These are phyloP conservation scores for Drosophila teissieri DNA, from an alignment of 1,140 invertebrate species.

Conservation along the genomic window DNA sequence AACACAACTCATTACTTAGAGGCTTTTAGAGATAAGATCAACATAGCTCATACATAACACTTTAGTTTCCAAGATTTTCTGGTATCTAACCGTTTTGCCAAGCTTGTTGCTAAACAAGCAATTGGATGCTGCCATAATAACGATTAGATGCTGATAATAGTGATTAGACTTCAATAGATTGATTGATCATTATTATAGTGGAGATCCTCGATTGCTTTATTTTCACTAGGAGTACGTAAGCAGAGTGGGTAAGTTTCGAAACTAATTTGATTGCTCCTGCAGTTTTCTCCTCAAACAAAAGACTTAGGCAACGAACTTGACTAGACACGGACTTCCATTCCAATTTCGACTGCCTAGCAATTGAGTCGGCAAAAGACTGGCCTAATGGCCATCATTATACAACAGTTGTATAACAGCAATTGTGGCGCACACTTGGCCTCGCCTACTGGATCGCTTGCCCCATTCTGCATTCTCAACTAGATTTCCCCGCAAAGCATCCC, in stretches of 20 bases:
- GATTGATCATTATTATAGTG: slow-evolving; percentile 4
- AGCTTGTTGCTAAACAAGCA: too few species aligned
- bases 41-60: neutral
- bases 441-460: slow-evolving; percentile 11
- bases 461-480: slow-evolving; percentile 35
- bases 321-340: slow-evolving; percentile 13
- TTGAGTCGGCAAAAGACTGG: slow-evolving; percentile 27
- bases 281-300: slow-evolving; percentile 26
- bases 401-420: slow-evolving; percentile 69
- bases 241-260: neutral
- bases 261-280: slow-evolving; percentile 1
- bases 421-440: slow-evolving; percentile 27
- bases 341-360: slow-evolving; percentile 5
- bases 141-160: slow-evolving; percentile 19
- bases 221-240: neutral
- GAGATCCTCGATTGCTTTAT: slow-evolving; percentile 5
- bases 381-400: slow-evolving; percentile 60
- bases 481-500: neutral
- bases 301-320: slow-evolving; percentile 32
- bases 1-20: slow-evolving; percentile 1
- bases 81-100: too few species aligned
- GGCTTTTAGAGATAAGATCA: slow-evolving; percentile 1
- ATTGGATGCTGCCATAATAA: too few species aligned
- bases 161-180: slow-evolving; percentile 2
- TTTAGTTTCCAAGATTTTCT: neutral